Evolutionary conservation across 2,113 vertebrate species (phyloP).

Genomic region (Ceuthmochares aereus): DNA sequence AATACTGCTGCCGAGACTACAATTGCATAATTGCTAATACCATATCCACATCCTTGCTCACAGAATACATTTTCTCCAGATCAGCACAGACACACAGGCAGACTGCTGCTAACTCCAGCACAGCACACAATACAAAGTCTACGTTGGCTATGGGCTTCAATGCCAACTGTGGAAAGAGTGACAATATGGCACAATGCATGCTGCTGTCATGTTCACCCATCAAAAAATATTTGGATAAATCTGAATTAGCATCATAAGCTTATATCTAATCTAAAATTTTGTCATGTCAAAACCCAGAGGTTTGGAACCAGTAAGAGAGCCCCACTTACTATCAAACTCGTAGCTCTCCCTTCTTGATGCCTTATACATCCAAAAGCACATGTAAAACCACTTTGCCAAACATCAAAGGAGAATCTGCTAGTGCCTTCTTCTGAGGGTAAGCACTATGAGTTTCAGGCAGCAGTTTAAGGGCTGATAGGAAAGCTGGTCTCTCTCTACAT

Average conservation of each 20-base stretch:
- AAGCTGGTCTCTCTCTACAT: not conserved
- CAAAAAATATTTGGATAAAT: not conserved
- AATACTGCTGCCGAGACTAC: not conserved
- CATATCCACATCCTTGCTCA: not conserved
- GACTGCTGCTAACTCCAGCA: not conserved
- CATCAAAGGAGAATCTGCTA: not conserved
- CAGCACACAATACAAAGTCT: not conserved
- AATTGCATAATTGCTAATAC: not conserved
- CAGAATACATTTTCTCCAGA: not conserved
- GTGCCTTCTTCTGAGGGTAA: not conserved
- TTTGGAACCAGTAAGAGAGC: not conserved
- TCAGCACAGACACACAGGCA: not conserved
- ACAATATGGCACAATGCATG: not conserved
- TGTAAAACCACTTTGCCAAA: not conserved
- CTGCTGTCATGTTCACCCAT: not conserved
- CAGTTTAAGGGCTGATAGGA: not conserved
- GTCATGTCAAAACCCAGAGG: not conserved
- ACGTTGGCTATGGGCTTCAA: not conserved
- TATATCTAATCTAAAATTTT: not conserved
- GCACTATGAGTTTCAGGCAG: not conserved
- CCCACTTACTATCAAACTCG: fast-evolving
- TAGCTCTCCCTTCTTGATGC: not conserved
- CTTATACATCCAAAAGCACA: fast-evolving
- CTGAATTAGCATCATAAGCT: not conserved
- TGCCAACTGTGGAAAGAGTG: not conserved